Percentiles rank a stretch among this genome's conserved stretches.
phyloP scores from a whole-genome alignment of 2,113 vertebrate species.

The Suncus etruscus region DNA sequence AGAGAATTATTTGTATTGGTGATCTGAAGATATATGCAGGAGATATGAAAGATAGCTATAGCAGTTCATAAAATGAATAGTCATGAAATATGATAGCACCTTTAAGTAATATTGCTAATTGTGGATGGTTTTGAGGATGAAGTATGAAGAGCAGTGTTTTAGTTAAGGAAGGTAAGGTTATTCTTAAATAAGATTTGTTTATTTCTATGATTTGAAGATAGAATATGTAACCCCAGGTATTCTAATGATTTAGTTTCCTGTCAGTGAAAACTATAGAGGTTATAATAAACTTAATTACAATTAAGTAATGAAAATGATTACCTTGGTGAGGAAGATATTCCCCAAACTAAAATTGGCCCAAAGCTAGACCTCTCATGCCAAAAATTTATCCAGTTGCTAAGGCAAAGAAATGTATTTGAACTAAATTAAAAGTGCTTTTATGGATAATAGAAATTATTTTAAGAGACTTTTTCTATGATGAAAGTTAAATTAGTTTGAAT shows the following conservation, averaged over 20 bases:
- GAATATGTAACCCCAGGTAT: not conserved
- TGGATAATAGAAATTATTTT: too few relatives aligned
- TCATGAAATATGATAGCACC: not conserved
- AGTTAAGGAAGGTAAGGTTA: not conserved
- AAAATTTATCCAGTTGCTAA: not conserved
- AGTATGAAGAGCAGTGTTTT: not conserved
- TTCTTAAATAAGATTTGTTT: not conserved
- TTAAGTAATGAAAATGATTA: not conserved
- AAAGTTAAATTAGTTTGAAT: too few relatives aligned
- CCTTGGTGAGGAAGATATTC: not conserved
- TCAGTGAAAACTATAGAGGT: not conserved
- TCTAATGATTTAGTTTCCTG: not conserved
- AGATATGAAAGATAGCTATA: not conserved
- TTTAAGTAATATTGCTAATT: not conserved
- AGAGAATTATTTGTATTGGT: not conserved
- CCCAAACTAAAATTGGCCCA: not conserved
- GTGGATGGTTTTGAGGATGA: not conserved
- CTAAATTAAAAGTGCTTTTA: too few relatives aligned
- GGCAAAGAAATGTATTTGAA: not conserved
- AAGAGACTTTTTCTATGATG: too few relatives aligned
- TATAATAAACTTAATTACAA: not conserved
- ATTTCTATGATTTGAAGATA: not conserved
- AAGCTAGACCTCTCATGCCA: not conserved
- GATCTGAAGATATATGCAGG: not conserved
- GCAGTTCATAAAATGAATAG: not conserved